phyloP scores from a whole-genome alignment of 2,888 invertebrate genomes.

The Chesias legatella region DNA sequence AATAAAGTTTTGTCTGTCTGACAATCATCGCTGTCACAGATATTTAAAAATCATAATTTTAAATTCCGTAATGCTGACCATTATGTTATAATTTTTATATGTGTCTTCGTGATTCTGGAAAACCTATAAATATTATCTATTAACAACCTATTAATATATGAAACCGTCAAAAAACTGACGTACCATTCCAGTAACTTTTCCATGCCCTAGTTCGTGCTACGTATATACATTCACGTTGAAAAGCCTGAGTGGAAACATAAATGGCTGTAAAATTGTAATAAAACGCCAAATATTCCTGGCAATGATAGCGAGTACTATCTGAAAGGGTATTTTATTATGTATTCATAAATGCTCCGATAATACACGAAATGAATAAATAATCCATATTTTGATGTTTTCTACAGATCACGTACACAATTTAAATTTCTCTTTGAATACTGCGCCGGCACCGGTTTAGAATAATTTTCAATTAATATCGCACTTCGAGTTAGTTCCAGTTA shows the following conservation, averaged over 20 bases:
- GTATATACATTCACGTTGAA: no score
- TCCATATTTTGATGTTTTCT: conserved; percentile 23
- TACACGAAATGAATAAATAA: conserved; percentile 36
- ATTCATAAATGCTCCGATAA: conserved; percentile 32
- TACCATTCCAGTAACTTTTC: no score
- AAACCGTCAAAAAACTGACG: no score
- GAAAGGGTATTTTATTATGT: conserved; percentile 33
- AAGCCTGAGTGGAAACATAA: neutral
- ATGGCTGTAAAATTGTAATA: conserved; percentile 15
- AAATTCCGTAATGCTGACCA: no score
- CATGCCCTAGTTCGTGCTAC: no score
- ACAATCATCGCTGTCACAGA: no score
- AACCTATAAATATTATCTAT: no score
- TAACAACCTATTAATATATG: no score
- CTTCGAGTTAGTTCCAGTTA: neutral
- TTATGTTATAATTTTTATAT: no score
- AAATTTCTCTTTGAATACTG: conserved; percentile 24
- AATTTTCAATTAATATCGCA: conserved; percentile 29
- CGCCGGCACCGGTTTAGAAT: conserved; percentile 13
- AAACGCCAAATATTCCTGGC: conserved; percentile 11
- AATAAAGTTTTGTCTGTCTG: no score
- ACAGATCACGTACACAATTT: conserved; percentile 26
- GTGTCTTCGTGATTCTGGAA: no score
- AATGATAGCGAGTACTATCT: conserved; percentile 3
- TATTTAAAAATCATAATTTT: no score